phyloP scores from a whole-genome alignment of 2,113 vertebrate species.

The Tragulus kanchil region DNA sequence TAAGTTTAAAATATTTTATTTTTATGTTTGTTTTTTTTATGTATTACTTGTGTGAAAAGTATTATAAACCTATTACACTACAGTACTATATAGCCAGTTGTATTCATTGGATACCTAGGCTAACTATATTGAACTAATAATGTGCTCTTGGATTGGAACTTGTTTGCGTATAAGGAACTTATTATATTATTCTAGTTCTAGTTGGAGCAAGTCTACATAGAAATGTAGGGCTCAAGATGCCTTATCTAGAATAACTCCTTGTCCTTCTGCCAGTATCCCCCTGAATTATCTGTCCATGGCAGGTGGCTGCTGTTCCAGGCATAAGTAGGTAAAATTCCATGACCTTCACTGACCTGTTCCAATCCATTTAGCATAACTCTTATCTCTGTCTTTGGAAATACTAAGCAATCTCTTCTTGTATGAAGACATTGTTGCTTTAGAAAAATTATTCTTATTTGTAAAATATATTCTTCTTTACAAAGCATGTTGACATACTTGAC shows the following conservation, averaged over 20 bases:
- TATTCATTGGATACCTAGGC: background rate
- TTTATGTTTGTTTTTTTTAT: background rate
- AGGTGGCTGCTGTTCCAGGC: background rate
- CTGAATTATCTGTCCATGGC: background rate
- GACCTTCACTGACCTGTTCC: background rate
- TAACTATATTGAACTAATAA: background rate
- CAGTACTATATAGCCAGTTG: background rate
- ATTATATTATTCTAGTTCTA: background rate
- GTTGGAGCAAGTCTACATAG: background rate
- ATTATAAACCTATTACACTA: background rate
- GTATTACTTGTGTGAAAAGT: background rate
- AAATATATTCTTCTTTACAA: background rate
- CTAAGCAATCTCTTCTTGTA: background rate
- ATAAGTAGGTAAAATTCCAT: background rate
- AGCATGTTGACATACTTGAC: background rate
- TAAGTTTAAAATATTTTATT: background rate
- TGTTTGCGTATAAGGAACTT: rapidly evolving
- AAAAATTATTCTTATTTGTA: background rate
- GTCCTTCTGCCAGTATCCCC: background rate
- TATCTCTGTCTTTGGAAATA: background rate
- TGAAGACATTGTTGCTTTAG: background rate
- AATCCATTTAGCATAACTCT: background rate
- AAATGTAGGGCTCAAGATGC: background rate
- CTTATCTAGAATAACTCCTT: background rate
- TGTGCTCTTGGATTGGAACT: rapidly evolving